Percentiles rank a stretch among this genome's conserved stretches.
phyloP scores from a whole-genome alignment of 2,797 vertebrate species.

The Strix occidentalis region DNA sequence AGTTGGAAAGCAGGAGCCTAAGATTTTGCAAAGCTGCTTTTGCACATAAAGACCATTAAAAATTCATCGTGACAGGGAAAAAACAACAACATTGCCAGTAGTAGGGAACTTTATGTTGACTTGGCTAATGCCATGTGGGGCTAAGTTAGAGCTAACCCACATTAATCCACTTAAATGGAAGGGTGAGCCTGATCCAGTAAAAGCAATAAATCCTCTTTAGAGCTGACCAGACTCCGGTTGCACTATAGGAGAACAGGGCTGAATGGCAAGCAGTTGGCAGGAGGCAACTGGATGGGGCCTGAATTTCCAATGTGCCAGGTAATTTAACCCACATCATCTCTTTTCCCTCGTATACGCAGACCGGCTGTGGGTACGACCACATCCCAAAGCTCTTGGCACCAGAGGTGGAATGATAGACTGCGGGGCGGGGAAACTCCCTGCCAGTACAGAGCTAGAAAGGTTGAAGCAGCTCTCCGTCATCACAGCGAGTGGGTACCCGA shows the following conservation, averaged over 20 bases:
- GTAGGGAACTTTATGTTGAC: slow-evolving; percentile 48
- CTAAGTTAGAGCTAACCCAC: slow-evolving; percentile 40
- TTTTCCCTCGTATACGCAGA: not conserved
- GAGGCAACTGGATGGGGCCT: not conserved
- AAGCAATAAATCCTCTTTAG: slow-evolving; percentile 58
- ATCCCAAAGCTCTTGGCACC: not conserved
- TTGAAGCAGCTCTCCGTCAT: not conserved
- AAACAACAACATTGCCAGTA: slow-evolving; percentile 26
- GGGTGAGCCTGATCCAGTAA: slow-evolving; percentile 58
- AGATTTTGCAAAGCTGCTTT: slow-evolving; percentile 56
- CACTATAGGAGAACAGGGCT: not conserved
- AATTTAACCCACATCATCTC: slow-evolving; percentile 9
- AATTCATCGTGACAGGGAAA: slow-evolving; percentile 41
- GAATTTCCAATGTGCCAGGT: slow-evolving; percentile 3
- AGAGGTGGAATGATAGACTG: not conserved
- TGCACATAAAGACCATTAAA: slow-evolving; percentile 61
- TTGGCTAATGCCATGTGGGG: slow-evolving; percentile 42
- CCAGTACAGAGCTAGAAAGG: not conserved
- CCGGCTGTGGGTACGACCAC: not conserved
- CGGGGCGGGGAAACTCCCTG: not conserved
- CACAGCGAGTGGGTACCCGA: not conserved
- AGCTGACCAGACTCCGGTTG: slow-evolving; percentile 1
- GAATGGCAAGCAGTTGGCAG: slow-evolving; percentile 46
- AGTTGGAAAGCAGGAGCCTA: slow-evolving; percentile 6
- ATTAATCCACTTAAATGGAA: slow-evolving; percentile 61